phyloP scores from a whole-genome alignment of 2,888 invertebrate species.

The Caradrina clavipalpis region DNA sequence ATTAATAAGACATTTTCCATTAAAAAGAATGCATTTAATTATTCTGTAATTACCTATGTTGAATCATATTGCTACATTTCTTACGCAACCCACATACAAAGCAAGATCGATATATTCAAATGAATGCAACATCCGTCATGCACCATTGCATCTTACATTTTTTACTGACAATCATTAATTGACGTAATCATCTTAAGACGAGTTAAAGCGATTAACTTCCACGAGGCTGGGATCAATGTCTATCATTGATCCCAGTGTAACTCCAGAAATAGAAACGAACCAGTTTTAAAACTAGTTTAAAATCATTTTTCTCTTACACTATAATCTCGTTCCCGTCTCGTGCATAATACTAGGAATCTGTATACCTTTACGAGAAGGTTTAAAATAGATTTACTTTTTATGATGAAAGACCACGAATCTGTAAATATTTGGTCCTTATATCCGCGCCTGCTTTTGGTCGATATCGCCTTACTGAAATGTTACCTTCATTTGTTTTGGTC shows the following conservation, averaged over 20 bases:
- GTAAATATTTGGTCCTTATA: not conserved
- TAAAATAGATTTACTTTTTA: slow-evolving; percentile 2
- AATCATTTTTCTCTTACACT: slow-evolving; percentile 38
- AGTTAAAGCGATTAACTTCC: slow-evolving; percentile 40
- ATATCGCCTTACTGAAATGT: not conserved
- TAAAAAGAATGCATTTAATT: no score
- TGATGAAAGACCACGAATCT: not conserved
- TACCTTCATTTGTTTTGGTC: not conserved
- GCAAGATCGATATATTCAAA: slow-evolving; percentile 16
- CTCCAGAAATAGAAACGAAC: slow-evolving; percentile 48
- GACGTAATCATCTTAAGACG: slow-evolving; percentile 37
- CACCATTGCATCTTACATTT: slow-evolving; percentile 6
- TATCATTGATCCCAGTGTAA: slow-evolving; percentile 45
- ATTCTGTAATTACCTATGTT: not conserved
- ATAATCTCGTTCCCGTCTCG: slow-evolving; percentile 13
- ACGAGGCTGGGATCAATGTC: slow-evolving; percentile 21
- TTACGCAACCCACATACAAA: not conserved
- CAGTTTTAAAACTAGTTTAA: slow-evolving; percentile 49
- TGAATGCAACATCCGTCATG: slow-evolving; percentile 15
- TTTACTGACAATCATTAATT: slow-evolving; percentile 45
- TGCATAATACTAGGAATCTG: slow-evolving; percentile 1
- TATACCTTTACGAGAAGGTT: not conserved
- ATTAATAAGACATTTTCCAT: no score
- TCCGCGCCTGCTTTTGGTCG: not conserved
- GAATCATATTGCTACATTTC: not conserved